Evolutionary conservation across 2,888 invertebrate genomes (phyloP).

Genomic region (Periphyllus acericola): DNA sequence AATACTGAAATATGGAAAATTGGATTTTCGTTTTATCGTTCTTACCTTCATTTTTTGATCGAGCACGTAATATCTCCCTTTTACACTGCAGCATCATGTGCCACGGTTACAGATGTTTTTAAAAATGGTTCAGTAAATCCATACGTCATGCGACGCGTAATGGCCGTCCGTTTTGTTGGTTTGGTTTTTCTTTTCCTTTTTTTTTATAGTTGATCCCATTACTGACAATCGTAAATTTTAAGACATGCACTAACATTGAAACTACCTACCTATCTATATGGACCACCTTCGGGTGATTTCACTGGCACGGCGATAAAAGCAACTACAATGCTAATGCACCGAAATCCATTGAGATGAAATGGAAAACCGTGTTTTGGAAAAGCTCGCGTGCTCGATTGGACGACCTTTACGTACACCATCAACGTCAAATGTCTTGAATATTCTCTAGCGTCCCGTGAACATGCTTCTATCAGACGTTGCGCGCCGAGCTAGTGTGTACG

Average conservation of each 20-base stretch:
- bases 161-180: background rate
- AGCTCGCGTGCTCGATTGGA: conserved; percentile 23
- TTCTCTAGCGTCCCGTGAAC: conserved; percentile 23
- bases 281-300: background rate
- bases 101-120: background rate
- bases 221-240: conserved; percentile 16
- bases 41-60: no score
- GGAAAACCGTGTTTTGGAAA: conserved; percentile 6
- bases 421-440: conserved; percentile 19
- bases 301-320: conserved; percentile 27
- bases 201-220: conserved; percentile 4
- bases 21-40: no score
- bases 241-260: conserved; percentile 24
- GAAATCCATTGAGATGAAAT: conserved; percentile 36
- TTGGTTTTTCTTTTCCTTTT: no score
- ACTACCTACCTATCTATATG: no score
- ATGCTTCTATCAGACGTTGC: background rate
- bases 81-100: background rate
- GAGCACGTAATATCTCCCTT: no score
- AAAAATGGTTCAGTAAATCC: background rate
- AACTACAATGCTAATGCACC: conserved; percentile 36
- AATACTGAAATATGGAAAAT: no score
- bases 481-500: no score
- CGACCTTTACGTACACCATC: conserved; percentile 6
- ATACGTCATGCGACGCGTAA: background rate